Conservation (phyloP, 2,113 vertebrate genomes). For the Channa maculata region DNA sequence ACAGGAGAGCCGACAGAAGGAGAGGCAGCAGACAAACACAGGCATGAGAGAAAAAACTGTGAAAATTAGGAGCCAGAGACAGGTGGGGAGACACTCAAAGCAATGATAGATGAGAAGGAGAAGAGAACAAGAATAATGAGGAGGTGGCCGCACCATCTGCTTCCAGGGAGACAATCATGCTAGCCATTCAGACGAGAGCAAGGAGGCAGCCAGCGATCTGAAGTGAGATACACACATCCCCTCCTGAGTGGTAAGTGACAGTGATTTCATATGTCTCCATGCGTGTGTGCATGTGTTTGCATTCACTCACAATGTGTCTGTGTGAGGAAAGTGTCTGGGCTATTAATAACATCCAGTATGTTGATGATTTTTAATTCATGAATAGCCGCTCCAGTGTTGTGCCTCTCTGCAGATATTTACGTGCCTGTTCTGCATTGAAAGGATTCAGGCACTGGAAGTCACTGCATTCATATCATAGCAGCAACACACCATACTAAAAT, state of each 20-base stretch:
- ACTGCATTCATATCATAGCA: neutral
- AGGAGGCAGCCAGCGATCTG: conserved; percentile 47
- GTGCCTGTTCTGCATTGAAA: conserved; percentile 3
- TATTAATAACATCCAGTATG: conserved; percentile 16
- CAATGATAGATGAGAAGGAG: conserved; percentile 9
- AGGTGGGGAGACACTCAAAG: conserved; percentile 12
- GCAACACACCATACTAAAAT: neutral
- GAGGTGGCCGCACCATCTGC: conserved; percentile 58
- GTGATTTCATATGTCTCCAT: conserved; percentile 11
- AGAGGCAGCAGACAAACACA: conserved; percentile 30
- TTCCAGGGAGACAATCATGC: conserved; percentile 52
- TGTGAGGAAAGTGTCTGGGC: neutral
- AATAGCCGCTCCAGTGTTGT: neutral
- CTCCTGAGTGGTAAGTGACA: conserved; percentile 70
- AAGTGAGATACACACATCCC: conserved; percentile 45
- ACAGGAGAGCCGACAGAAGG: conserved; percentile 28
- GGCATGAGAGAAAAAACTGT: conserved; percentile 3
- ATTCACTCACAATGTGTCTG: neutral
- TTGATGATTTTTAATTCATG: conserved; percentile 5
- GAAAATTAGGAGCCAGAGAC: conserved; percentile 9
- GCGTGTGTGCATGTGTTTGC: neutral
- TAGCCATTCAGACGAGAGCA: conserved; percentile 41
- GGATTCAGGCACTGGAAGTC: neutral
- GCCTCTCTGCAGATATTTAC: conserved; percentile 27
- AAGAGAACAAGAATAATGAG: conserved; percentile 32